Evolutionary conservation across 2,113 vertebrate species (phyloP), one percentile per base, ranked within the genome.

Genomic region (Elanus axillaris): DNA sequence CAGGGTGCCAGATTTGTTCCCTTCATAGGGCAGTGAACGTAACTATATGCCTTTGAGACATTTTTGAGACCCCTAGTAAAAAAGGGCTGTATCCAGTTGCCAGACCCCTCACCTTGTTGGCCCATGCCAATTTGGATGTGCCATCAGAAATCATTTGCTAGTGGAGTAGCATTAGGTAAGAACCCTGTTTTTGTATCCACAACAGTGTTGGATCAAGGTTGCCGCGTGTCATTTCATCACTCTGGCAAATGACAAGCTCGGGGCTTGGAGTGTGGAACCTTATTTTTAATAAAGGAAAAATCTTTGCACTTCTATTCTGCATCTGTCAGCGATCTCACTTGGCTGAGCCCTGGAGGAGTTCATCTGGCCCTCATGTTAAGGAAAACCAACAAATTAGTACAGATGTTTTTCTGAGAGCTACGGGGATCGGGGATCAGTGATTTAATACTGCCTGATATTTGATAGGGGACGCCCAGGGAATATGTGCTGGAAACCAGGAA

Each of bases 361-460:
- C 95, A 97, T 93, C 95, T 96, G 97, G 96, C 96, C 96, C 88
- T 97, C 38, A 34, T 92, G 89, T 95, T 93, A 87, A 94, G 96
- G 95, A 97, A 96, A 97, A 96, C 86, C 94, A 97, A 92, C 96
- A 97, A 96, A 98, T 97, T 95, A 97, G 95, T 74, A 86, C 97
- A 98, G 97, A 96, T 97, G 97, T 97, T 98, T 98, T 97, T 95
- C 95, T 95, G 94, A 93, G 95, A 94, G 96, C 95, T 82, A 43
- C 74, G 82, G 96, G 94, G 96, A 92, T 88, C 96, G 60, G 95
- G 91, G 94, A 91, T 96, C 92, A 78, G 96, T 97, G 97, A 96
- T 94, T 98, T 97, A 95, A 97, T 97, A 91, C 94, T 93, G 96
- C 96, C 91, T 97, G 96, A 96, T 95, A 97, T 97, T 97, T 94